Evolutionary conservation across 2,888 invertebrate genomes (phyloP).

Genomic region (Ypsolopha scabrella): DNA sequence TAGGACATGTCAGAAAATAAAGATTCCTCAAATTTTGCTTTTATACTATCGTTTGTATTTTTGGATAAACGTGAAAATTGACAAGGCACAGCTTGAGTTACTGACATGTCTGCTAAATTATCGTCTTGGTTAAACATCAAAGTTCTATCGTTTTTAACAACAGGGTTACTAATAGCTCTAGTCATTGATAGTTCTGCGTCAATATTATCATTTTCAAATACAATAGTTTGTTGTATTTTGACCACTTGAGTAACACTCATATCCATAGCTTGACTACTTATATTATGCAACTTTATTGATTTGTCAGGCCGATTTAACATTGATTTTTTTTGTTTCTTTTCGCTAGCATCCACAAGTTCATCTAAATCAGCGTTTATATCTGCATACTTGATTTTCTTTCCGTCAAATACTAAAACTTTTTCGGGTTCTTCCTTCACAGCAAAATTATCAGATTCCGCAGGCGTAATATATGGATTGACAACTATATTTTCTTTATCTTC

Average conservation of each 20-base stretch:
- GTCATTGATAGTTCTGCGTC: constrained; percentile 3
- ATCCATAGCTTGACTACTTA: background rate
- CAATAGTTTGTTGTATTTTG: constrained; percentile 1
- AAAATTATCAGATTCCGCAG: constrained; percentile 35
- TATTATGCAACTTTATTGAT: background rate
- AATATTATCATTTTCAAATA: background rate
- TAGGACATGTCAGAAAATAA: too few relatives aligned
- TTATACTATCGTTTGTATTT: too few relatives aligned
- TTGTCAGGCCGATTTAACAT: background rate
- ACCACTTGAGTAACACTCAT: constrained; percentile 2
- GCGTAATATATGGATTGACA: constrained; percentile 40
- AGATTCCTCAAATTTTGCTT: too few relatives aligned
- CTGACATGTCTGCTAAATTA: background rate
- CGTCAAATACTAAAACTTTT: constrained; percentile 50
- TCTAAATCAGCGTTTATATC: constrained; percentile 21
- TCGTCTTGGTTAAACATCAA: background rate
- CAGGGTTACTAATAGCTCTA: background rate
- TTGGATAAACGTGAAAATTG: too few relatives aligned
- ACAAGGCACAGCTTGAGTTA: background rate
- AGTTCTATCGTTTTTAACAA: background rate
- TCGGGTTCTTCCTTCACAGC: constrained; percentile 34
- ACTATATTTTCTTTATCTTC: constrained; percentile 54
- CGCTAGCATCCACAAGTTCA: constrained; percentile 15
- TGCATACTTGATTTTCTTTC: constrained; percentile 25
- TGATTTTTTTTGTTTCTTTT: background rate